A percentile compares a stretch with the other conserved stretches of the same genome.
These are phyloP conservation scores for Junonia oenone DNA, from an alignment of 2,888 invertebrate species.

Conservation along the genomic window DNA sequence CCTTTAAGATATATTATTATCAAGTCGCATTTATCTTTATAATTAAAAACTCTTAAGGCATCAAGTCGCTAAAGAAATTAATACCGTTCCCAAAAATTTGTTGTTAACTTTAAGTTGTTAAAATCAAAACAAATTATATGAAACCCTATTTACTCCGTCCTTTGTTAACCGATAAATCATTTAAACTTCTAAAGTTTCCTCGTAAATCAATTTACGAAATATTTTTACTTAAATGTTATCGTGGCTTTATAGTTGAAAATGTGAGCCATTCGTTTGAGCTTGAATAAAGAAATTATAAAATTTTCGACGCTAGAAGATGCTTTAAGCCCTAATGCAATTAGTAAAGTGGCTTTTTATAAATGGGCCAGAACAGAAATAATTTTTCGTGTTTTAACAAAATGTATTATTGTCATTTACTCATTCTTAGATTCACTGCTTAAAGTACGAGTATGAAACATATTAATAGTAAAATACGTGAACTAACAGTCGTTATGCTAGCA, in stretches of 20 bases:
- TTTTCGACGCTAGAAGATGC: background rate
- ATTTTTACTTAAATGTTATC: background rate
- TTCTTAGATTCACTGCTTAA: too few species aligned
- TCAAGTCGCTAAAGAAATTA: background rate
- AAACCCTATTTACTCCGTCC: background rate
- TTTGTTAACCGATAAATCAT: constrained; percentile 4
- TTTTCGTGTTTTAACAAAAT: too few species aligned
- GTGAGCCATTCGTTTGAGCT: background rate
- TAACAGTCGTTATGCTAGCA: too few species aligned
- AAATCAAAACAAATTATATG: background rate
- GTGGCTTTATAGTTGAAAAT: background rate
- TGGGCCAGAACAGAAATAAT: too few species aligned
- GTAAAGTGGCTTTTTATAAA: background rate
- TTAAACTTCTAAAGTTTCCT: constrained; percentile 7
- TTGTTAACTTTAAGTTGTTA: background rate
- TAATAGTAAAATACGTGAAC: too few species aligned
- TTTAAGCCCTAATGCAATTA: background rate
- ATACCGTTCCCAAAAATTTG: background rate
- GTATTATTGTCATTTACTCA: too few species aligned
- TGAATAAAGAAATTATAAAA: too few species aligned
- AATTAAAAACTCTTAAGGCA: background rate
- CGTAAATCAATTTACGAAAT: constrained; percentile 10
- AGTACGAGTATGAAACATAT: too few species aligned
- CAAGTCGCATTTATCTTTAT: too few species aligned
- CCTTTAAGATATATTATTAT: too few species aligned